Base-by-base conservation (phyloP, 1,140 invertebrate genomes). In the Drosophila neocordata region DNA sequence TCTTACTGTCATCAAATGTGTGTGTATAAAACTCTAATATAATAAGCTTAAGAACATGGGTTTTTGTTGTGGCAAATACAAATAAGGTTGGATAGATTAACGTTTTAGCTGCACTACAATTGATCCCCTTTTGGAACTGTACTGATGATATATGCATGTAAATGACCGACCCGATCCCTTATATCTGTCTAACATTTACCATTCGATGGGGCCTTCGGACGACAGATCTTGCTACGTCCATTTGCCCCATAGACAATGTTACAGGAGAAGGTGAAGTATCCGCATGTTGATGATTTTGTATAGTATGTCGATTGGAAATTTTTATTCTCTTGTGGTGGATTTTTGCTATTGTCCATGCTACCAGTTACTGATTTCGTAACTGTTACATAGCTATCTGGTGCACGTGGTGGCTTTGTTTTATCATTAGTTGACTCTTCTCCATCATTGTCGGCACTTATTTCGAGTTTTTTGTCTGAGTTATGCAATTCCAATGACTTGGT, bases 231-330 rank as follows among this genome's bases (percentile, higher is more conserved):
- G 48, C 95, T 95, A 73, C 94, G 93, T 35, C 95, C 95, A 80
- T 96, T 95, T 0, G 95, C 94, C 11, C 95, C 95, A 77, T 95
- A 95, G 2, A 96, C 95, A 75, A 95, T 94, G 35, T 96, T 96
- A 79, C 96, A 97, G 0, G 95, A 95, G 87, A 97, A 96, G 2
- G 96, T 96, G 73, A 96, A 96, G 79, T 96, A 96, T 31, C 96
- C 96, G 90, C 96, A 97, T 0, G 95, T 96, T 2, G 96, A 96
- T 12, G 95, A 96, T 89, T 97, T 96, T 0, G 95, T 96, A 67
- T 96, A 97, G 91, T 96, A 96, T 15, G 96, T 95, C 66, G 95
- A 95, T n/a, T 94, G 93, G 80, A 93, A 93, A 90, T 95, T 94
- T 87, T 94, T 95, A 56, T 94, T 92, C 51, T 94, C 94, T 67